These are phyloP conservation scores for Phainopepla nitens DNA, from an alignment of 2,113 vertebrate genomes.

Conservation along the genomic window DNA sequence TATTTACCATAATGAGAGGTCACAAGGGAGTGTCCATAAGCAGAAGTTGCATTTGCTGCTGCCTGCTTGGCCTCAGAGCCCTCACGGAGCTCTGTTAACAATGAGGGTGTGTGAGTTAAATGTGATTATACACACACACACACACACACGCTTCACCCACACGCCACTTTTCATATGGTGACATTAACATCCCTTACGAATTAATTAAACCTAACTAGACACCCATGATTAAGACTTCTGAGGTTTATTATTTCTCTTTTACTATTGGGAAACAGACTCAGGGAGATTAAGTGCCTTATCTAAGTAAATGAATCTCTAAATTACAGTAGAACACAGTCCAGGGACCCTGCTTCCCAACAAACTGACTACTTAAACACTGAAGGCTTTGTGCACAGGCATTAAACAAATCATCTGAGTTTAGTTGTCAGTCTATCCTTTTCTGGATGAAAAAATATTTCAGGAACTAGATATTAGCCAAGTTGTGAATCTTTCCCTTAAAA, in stretches of 20 bases:
- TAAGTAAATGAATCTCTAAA: conserved; percentile 1
- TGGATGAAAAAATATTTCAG: not conserved
- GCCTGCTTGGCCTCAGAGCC: not conserved
- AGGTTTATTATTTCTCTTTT: conserved; percentile 19
- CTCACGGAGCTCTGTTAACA: not conserved
- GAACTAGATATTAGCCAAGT: not conserved
- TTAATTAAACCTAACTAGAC: conserved; percentile 24
- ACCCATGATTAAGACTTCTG: conserved; percentile 5
- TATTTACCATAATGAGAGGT: not conserved
- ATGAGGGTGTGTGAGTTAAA: not conserved
- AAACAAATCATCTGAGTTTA: not conserved
- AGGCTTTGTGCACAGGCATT: not conserved
- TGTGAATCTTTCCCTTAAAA: not conserved
- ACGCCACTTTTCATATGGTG: not conserved
- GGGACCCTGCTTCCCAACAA: not conserved
- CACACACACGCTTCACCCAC: not conserved
- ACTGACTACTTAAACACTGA: not conserved
- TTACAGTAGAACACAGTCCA: not conserved
- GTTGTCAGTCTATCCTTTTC: not conserved
- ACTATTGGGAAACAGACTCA: not conserved
- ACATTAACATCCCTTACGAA: not conserved
- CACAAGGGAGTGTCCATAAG: not conserved
- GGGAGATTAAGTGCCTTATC: not conserved
- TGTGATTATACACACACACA: not conserved
- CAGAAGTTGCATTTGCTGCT: not conserved